Evolutionary conservation across 2,888 invertebrate species (phyloP), one percentile per base, ranked within the genome.

Genomic region (Hyppa rectilinea): DNA sequence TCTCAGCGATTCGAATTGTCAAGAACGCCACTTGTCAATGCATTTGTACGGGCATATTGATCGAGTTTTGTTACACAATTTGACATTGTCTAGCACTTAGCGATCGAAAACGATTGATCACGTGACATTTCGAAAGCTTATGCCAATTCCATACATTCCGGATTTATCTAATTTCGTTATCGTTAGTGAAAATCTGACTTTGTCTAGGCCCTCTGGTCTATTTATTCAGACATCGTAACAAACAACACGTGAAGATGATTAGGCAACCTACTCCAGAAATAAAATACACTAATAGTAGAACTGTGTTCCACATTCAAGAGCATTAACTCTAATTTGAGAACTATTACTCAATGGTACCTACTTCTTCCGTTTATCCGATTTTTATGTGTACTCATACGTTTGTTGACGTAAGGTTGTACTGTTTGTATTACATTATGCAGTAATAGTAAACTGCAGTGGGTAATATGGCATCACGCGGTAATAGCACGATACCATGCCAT

Each of bases 291-390:
- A 70, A 75, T 60, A 78, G 71, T 72, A 68, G 70, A 81, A 47
- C 38, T 12, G 29, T 61, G 76, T 63, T 76, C 79, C 55, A 84
- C 74, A 70, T 83, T 70, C 36, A 26, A 64, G 47, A 68, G n/a
- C 71, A 67, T 75, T 75, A 61, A 69, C 53, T 69, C 74, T 74
- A 74, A 81, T 74, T 76, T 71, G 67, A 81, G 76, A 40, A 50
- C 34, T 55, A 45, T 75, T 80, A 59, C 82, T 66, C 79, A 76
- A 84, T 71, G 45, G 49, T 63, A 6, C 68, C 47, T 60, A 74
- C 45, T 59, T 70, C 38, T 53, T 34, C 14, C 40, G 23, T 23
- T 63, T 68, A 66, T 58, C 4, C 9, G 62, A 64, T 77, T 76
- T 77, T 70, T 64, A 68, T 40, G n/a, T 23, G 38, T 55, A 59